Evolutionary conservation across 1,140 invertebrate genomes (phyloP).

Genomic region (Heliconius himera): DNA sequence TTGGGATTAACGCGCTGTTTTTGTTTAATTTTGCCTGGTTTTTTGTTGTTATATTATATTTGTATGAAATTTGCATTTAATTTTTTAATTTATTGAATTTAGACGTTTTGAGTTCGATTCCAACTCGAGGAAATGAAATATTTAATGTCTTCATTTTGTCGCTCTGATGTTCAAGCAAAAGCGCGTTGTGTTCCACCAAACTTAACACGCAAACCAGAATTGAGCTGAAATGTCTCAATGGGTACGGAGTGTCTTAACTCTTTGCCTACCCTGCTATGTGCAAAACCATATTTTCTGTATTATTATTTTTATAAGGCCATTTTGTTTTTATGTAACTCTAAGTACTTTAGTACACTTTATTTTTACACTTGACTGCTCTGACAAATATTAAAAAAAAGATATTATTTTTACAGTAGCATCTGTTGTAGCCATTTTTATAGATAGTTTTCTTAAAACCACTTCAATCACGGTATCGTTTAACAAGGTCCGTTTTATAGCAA

Average conservation of each 20-base stretch:
- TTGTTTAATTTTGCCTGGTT: constrained; percentile 39
- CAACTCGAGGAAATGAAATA: no score
- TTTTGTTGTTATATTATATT: neutral
- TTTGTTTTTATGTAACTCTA: no score
- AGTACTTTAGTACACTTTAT: no score
- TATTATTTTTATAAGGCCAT: no score
- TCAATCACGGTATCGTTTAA: constrained; percentile 66
- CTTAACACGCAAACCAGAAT: no score
- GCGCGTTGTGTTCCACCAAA: no score
- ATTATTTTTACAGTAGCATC: constrained; percentile 15
- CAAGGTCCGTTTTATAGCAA: constrained; percentile 41
- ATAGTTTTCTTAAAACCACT: constrained; percentile 48
- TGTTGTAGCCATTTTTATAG: constrained; percentile 8
- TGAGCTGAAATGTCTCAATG: no score
- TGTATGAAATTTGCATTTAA: neutral
- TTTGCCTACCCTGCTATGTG: no score
- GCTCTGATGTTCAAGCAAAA: no score
- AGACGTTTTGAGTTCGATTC: no score
- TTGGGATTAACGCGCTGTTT: constrained; percentile 54
- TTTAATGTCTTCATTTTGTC: neutral
- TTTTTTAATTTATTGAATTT: neutral
- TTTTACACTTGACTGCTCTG: neutral
- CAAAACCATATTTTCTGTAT: no score
- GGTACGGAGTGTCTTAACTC: no score
- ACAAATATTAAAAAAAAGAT: neutral